A percentile compares a stretch with the other conserved stretches of the same genome.
Evolutionary conservation across 2,888 invertebrate species (phyloP).

Genomic region (Baronia brevicornis): DNA sequence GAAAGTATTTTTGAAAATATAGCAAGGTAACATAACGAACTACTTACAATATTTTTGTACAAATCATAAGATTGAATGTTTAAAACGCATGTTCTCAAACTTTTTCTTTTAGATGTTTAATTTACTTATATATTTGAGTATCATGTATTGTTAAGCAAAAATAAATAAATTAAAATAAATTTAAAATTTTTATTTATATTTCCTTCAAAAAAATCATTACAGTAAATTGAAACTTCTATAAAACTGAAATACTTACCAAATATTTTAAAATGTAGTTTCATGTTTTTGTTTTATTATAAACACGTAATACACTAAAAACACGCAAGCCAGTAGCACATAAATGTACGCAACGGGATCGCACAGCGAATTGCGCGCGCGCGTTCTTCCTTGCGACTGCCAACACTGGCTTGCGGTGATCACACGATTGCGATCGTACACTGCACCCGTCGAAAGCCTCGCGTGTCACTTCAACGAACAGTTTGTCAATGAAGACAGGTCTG

Average conservation of each 20-base stretch:
- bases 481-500: conserved; percentile 32
- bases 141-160: too few species aligned
- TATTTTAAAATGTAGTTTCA: conserved; percentile 57
- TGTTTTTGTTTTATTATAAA: conserved; percentile 33
- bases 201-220: too few species aligned
- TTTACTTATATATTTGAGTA: too few species aligned
- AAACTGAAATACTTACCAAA: conserved; percentile 45
- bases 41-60: too few species aligned
- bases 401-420: conserved; percentile 5
- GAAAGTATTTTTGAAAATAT: too few species aligned
- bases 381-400: conserved; percentile 53
- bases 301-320: conserved; percentile 39
- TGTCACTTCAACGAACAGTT: conserved; percentile 47
- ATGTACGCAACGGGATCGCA: conserved; percentile 26
- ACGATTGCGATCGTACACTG: conserved; percentile 26
- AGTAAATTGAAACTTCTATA: not conserved
- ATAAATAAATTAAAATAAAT: too few species aligned
- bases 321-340: conserved; percentile 23
- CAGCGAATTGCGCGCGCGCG: conserved; percentile 54
- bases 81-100: too few species aligned
- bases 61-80: too few species aligned
- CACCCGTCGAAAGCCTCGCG: conserved; percentile 43
- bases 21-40: too few species aligned
- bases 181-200: too few species aligned
- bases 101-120: too few species aligned